A percentile compares a stretch with the other conserved stretches of the same genome.
phyloP scores from a whole-genome alignment of 2,113 vertebrate species.

The Heloderma charlesbogerti region DNA sequence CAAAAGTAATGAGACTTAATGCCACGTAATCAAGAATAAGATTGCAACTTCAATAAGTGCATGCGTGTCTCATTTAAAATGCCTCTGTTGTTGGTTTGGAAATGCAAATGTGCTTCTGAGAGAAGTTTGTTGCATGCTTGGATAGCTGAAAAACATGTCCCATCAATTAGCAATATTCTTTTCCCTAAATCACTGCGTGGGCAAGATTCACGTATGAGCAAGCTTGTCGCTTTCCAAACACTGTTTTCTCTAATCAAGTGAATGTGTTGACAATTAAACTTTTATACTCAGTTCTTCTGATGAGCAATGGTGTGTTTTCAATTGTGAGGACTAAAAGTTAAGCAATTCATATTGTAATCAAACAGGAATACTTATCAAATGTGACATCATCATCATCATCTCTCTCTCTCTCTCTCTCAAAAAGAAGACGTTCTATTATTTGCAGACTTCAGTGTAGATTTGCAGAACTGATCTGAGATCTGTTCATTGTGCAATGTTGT shows the following conservation, averaged over 20 bases:
- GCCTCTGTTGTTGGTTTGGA: background rate
- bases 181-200: background rate
- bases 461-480: background rate
- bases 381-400: background rate
- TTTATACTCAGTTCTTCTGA: background rate
- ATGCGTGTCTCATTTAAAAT: background rate
- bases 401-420: background rate
- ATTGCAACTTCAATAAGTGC: background rate
- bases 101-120: background rate
- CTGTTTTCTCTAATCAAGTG: background rate
- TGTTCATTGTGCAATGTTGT: background rate
- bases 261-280: background rate
- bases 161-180: background rate
- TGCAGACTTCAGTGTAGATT: background rate
- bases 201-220: slow-evolving; percentile 1
- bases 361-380: background rate
- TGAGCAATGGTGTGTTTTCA: background rate
- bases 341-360: background rate
- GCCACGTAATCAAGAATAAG: background rate
- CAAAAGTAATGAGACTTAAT: too few species aligned
- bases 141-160: background rate
- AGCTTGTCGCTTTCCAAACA: background rate
- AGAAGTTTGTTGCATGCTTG: background rate
- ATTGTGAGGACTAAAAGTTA: background rate
- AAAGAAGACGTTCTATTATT: background rate